Evolutionary conservation across 2,888 invertebrate genomes (phyloP).

Genomic region (Tenthredo livida): DNA sequence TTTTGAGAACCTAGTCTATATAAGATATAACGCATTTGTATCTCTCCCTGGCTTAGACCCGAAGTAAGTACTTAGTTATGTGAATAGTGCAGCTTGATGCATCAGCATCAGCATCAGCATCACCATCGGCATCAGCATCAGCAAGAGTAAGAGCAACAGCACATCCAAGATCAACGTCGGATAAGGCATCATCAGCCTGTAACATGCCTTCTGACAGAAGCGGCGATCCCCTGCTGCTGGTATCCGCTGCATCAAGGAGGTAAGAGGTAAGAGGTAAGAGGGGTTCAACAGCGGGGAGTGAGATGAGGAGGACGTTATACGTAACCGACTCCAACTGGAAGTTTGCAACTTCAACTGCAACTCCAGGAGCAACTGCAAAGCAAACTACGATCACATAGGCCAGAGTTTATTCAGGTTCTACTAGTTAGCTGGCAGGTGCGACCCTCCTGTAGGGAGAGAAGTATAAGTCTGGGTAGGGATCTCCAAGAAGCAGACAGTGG

Average conservation of each 20-base stretch:
- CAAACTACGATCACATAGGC: slow-evolving; percentile 63
- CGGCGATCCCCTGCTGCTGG: slow-evolving; percentile 57
- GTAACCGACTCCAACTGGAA: neutral
- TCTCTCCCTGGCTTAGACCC: neutral
- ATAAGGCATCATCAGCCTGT: slow-evolving; percentile 59
- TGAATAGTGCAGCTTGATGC: slow-evolving; percentile 12
- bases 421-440: slow-evolving; percentile 77
- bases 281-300: neutral
- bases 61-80: slow-evolving; percentile 44
- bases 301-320: neutral
- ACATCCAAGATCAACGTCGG: slow-evolving; percentile 50
- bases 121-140: neutral
- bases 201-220: slow-evolving; percentile 57
- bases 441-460: slow-evolving; percentile 59
- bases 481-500: slow-evolving; percentile 63
- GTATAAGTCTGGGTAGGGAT: slow-evolving; percentile 56
- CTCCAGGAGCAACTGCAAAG: slow-evolving; percentile 5
- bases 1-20: slow-evolving; percentile 37
- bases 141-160: neutral
- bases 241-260: slow-evolving; percentile 14
- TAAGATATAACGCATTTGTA: slow-evolving; percentile 16
- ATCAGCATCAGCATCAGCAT: neutral
- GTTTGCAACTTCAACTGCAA: neutral
- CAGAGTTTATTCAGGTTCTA: slow-evolving; percentile 77
- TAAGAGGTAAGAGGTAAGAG: neutral